Conservation (phyloP, 2,113 vertebrate genomes). For the Lonchura striata region DNA sequence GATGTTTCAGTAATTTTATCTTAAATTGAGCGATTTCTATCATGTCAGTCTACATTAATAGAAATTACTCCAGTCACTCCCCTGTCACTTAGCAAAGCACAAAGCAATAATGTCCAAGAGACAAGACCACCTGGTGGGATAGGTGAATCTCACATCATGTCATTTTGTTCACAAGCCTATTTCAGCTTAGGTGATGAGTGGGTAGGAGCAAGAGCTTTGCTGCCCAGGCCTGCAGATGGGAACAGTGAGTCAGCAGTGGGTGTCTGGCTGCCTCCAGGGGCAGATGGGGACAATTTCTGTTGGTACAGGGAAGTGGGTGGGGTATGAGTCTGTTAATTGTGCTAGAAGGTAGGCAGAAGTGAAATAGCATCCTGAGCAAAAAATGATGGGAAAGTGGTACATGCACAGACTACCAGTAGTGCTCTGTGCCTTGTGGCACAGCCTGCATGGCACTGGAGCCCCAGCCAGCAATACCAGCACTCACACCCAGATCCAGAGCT, state of each 20-base stretch:
- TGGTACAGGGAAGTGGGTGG: not conserved
- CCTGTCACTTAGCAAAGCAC: not conserved
- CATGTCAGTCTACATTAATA: not conserved
- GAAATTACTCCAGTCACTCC: not conserved
- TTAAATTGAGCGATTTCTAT: not conserved
- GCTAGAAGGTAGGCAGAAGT: not conserved
- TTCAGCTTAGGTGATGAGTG: not conserved
- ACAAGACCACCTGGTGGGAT: not conserved
- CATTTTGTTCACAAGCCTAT: not conserved
- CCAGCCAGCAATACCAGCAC: not conserved
- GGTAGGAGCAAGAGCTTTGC: not conserved
- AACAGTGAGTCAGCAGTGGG: not conserved
- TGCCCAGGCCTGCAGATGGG: not conserved
- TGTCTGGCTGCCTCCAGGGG: not conserved
- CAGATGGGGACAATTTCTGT: not conserved
- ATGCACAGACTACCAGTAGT: not conserved
- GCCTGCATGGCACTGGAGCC: rapidly evolving
- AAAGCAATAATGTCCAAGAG: not conserved
- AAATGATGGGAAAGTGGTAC: not conserved
- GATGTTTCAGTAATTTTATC: not conserved
- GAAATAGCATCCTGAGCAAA: not conserved
- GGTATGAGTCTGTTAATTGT: not conserved
- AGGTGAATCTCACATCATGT: not conserved
- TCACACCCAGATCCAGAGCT: not conserved
- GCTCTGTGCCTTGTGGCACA: not conserved